phyloP scores from a whole-genome alignment of 2,797 vertebrate genomes.

The Paguma larvata region DNA sequence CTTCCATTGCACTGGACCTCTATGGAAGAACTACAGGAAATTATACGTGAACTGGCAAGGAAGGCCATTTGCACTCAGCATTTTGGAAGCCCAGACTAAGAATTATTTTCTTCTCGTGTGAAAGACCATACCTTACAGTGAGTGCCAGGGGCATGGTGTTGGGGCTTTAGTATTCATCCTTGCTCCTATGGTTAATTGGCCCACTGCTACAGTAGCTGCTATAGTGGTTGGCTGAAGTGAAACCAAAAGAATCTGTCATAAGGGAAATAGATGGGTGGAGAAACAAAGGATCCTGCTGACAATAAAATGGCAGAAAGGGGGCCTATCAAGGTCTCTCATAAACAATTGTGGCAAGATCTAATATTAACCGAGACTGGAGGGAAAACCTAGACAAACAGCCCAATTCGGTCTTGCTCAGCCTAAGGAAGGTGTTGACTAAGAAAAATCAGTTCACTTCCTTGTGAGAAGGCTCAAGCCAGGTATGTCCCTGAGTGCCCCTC shows the following conservation, averaged over 20 bases:
- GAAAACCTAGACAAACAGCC: neutral
- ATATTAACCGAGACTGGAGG: neutral
- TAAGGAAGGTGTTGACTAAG: neutral
- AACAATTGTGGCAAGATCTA: neutral
- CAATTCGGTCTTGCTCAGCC: neutral
- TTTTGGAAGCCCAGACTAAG: neutral
- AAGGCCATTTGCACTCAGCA: neutral
- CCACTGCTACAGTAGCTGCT: neutral
- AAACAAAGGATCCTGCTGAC: neutral
- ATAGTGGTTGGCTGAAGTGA: neutral
- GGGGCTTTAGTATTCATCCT: neutral
- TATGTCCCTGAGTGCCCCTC: neutral
- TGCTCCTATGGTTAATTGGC: neutral
- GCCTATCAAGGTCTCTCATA: neutral
- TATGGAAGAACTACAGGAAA: neutral
- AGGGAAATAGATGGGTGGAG: neutral
- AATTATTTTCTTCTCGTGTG: neutral
- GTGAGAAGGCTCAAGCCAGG: neutral
- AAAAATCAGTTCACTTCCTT: neutral
- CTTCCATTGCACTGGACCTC: neutral
- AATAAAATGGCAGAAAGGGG: neutral
- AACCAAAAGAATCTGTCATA: neutral
- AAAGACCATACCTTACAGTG: neutral
- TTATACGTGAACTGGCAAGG: neutral
- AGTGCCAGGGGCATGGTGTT: neutral